Base-by-base conservation (phyloP, 1,140 invertebrate species). In the Cotesia typhae region DNA sequence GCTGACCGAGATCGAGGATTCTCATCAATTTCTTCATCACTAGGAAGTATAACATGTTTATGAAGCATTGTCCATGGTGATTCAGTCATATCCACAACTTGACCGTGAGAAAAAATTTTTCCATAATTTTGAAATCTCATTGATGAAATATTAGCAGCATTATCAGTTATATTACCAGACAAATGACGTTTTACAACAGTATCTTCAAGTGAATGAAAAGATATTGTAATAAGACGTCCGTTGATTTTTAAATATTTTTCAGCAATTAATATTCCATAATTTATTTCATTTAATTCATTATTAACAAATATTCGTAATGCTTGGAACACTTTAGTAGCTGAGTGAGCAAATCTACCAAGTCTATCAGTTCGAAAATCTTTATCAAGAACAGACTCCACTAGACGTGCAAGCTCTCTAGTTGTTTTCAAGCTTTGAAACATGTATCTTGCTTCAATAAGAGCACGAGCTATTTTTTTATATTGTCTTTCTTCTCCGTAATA, bases 281-380 rank as follows among this genome's bases (percentile, higher is more conserved):
- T 95, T 4, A 98, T 90, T 89, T 99, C 96, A 85, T 99, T 99
- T 0, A 99, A 85, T 88, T 99, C 97, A 85, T 99, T 95, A 83
- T 99, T 99, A 0, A 99, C 95, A 87, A 98, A 98, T 75, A 98
- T 98, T 77, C 97, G 88, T 69, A 99, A 83, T 0, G 96, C 97
- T 88, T 97, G 95, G 88, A 98, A 99, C 0, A 95, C 92, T 90
- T 96, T 97, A 3, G 95, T 97, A 0, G 96, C 96, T 73, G 89
- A 88, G 82, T 98, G 96, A 4, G 92, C 83, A n/a, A 88, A 89
- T 77, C 94, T 88, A 53, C 92, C 89, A 38, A 96, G 81, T 84
- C 92, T 93, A 83, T 98, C 95, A 37, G 89, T 52, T 41, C 85
- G 77, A 17, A 59, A 83, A 77, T 92, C 89, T 78, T 87, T 88